Evolutionary conservation across 1,140 invertebrate species (phyloP).

Genomic region (Palaemon carinicauda): DNA sequence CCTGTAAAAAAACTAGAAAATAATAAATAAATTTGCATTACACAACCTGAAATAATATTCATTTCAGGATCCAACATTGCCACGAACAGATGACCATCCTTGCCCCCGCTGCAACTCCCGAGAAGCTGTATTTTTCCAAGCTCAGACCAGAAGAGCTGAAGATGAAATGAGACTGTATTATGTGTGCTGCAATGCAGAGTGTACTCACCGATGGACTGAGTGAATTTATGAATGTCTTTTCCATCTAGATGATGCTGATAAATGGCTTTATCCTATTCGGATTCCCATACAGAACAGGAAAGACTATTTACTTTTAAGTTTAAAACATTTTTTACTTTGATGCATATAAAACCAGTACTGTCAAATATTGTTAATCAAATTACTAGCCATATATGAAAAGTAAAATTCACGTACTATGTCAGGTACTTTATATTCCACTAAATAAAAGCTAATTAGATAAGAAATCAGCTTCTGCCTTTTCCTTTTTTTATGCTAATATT

Average conservation of each 20-base stretch:
- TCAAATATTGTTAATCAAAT: too few relatives aligned
- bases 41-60: too few relatives aligned
- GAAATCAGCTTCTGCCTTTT: too few relatives aligned
- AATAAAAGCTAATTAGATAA: too few relatives aligned
- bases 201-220: slow-evolving; percentile 97
- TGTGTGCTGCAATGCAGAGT: slow-evolving; percentile 93
- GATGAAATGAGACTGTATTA: slow-evolving; percentile 99
- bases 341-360: too few relatives aligned
- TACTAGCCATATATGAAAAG: too few relatives aligned
- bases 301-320: not conserved
- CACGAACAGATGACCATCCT: slow-evolving; percentile 96
- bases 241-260: not conserved
- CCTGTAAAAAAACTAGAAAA: too few relatives aligned
- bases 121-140: slow-evolving; percentile 94
- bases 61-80: slow-evolving; percentile 89
- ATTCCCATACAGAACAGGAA: not conserved
- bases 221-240: slow-evolving; percentile 67
- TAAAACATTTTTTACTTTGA: not conserved
- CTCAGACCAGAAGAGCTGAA: slow-evolving; percentile 93
- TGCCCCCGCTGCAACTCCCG: slow-evolving; percentile 95
- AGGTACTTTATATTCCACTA: too few relatives aligned
- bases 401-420: too few relatives aligned
- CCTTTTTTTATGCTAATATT: too few relatives aligned
- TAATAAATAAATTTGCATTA: too few relatives aligned
- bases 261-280: not conserved